These are phyloP conservation scores for Spinus pinus DNA, from an alignment of 2,797 vertebrate species.

Conservation along the genomic window DNA sequence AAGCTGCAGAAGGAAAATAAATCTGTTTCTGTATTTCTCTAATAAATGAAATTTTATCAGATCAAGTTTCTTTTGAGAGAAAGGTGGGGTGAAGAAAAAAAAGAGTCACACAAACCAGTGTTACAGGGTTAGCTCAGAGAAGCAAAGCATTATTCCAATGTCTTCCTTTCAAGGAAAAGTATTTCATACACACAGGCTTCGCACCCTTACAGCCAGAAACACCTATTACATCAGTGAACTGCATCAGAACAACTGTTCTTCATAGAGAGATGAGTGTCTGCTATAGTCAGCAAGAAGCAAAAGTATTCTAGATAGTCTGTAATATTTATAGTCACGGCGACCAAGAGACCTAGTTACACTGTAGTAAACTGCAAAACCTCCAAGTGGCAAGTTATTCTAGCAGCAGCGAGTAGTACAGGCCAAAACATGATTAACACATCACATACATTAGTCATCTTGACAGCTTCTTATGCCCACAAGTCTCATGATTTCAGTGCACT, in stretches of 20 bases:
- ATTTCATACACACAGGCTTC: not conserved
- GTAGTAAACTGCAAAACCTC: not conserved
- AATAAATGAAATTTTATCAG: not conserved
- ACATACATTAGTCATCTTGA: not conserved
- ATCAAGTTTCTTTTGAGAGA: not conserved
- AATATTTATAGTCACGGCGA: not conserved
- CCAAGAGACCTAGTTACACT: not conserved
- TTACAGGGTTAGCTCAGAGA: not conserved
- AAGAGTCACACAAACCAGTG: not conserved
- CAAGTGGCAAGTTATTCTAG: not conserved
- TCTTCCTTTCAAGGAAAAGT: constrained; percentile 58
- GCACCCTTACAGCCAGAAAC: not conserved
- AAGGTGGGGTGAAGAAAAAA: not conserved
- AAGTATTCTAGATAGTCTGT: not conserved
- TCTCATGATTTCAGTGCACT: not conserved
- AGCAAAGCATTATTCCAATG: not conserved
- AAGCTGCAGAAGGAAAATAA: not conserved
- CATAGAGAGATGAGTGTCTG: not conserved
- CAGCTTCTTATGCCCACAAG: not conserved
- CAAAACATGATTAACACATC: not conserved
- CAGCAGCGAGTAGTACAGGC: not conserved
- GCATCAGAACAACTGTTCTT: not conserved
- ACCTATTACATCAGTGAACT: not conserved
- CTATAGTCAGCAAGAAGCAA: not conserved
- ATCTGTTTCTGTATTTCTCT: not conserved